Evolutionary conservation across 2,888 invertebrate species (phyloP).

Genomic region (Busseola fusca): DNA sequence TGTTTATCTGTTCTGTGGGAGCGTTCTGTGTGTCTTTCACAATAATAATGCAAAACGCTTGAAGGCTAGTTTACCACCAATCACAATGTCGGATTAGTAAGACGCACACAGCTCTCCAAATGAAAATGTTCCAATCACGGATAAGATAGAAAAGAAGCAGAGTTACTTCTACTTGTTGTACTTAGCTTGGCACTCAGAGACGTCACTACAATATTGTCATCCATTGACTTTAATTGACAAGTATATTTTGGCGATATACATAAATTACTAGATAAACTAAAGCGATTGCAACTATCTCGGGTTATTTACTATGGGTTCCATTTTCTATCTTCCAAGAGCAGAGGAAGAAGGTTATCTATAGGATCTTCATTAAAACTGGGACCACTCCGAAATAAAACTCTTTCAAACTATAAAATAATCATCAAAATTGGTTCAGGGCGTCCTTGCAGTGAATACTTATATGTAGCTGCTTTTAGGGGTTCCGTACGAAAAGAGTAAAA

Average conservation of each 20-base stretch:
- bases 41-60: not conserved
- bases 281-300: not conserved
- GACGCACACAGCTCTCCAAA: not conserved
- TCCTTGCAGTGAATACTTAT: too few species aligned
- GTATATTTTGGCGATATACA: not conserved
- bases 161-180: not conserved
- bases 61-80: not conserved
- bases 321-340: not conserved
- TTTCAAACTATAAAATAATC: not conserved
- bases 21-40: not conserved
- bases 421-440: not conserved
- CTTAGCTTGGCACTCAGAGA: not conserved
- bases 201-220: not conserved
- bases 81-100: not conserved
- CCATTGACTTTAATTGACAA: not conserved
- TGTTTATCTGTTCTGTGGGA: not conserved
- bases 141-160: not conserved
- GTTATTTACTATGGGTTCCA: not conserved
- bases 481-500: too few species aligned
- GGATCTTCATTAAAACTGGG: not conserved
- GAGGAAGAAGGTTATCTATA: not conserved
- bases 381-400: not conserved
- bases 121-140: not conserved
- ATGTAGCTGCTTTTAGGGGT: too few species aligned
- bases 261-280: too few species aligned